Evolutionary conservation across 2,888 invertebrate species (phyloP).

Genomic region (Limenitis camilla): DNA sequence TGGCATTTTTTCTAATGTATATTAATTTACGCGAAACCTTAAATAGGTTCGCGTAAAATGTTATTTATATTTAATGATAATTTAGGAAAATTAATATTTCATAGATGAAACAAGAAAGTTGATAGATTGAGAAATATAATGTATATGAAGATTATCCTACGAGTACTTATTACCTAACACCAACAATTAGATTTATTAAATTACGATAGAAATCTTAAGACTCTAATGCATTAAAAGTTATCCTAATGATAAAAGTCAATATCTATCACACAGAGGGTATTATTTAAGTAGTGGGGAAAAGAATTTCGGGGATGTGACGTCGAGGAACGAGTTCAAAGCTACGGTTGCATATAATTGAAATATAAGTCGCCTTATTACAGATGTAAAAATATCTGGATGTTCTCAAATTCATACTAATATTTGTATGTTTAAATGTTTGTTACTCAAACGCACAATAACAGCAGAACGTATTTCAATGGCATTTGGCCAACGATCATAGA

Average conservation of each 20-base stretch:
- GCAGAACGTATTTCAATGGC: too few relatives aligned
- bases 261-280: constrained; percentile 17
- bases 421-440: too few relatives aligned
- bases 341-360: background rate
- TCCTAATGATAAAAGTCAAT: constrained; percentile 22
- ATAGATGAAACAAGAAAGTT: too few relatives aligned
- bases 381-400: too few relatives aligned
- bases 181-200: constrained; percentile 18
- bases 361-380: too few relatives aligned
- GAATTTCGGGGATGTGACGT: background rate
- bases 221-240: constrained; percentile 16
- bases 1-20: constrained; percentile 32
- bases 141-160: constrained; percentile 1
- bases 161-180: constrained; percentile 14
- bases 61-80: background rate
- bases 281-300: background rate
- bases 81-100: background rate
- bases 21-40: constrained; percentile 6
- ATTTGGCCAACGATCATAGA: too few relatives aligned
- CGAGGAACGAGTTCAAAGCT: background rate
- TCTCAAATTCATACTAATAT: too few relatives aligned
- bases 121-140: too few relatives aligned
- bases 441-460: too few relatives aligned
- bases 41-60: constrained; percentile 2
- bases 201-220: constrained; percentile 12